Evolutionary conservation across 23 tunicate genomes (phyloP), one percentile per base, ranked within the genome.

Genomic region (Halocynthia roretzi): DNA sequence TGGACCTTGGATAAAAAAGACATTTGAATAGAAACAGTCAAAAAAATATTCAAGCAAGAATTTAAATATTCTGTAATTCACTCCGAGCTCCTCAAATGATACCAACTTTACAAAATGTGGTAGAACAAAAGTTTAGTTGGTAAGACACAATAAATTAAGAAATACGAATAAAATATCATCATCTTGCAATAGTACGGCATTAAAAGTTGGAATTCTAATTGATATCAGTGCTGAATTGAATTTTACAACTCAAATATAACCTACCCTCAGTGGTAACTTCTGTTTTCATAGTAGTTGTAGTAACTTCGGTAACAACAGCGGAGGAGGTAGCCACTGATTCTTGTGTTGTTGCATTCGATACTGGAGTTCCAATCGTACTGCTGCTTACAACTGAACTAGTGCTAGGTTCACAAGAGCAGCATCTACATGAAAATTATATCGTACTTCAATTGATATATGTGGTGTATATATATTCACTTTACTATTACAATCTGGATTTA

Each of bases 221-320:
- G 64, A n/a, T 60, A n/a, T 60, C 64, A 15, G 17, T 15, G 17
- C 17, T 60, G 17, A 60, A 60, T 60, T 60, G n/a, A 60, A 60
- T 60, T 60, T 15, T 15, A 60, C 2, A 15, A 60, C 4, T 15
- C n/a, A 15, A 60, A 60, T 20, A 65, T 40, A 8, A 11, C 20
- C 66, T 73, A 88, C 88, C 87, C 68, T 78, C 75, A 14, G 88
- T 83, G n/a, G 84, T 80, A 53, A 76, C 55, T 73, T 78, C 95
- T 7, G 77, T 72, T 54, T 53, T 53, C 20, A 21, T 10, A 14
- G 95, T 77, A 8, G 87, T 76, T 22, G 94, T 58, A 15, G 78
- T 54, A 5, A 77, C 76, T 40, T 84, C 75, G 10, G 95, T 88
- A 40, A 83, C 84, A 14, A 83, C 66, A 6, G 21, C 62, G 57